Conservation (phyloP, 2,888 invertebrate species). For the Hyppa rectilinea region DNA sequence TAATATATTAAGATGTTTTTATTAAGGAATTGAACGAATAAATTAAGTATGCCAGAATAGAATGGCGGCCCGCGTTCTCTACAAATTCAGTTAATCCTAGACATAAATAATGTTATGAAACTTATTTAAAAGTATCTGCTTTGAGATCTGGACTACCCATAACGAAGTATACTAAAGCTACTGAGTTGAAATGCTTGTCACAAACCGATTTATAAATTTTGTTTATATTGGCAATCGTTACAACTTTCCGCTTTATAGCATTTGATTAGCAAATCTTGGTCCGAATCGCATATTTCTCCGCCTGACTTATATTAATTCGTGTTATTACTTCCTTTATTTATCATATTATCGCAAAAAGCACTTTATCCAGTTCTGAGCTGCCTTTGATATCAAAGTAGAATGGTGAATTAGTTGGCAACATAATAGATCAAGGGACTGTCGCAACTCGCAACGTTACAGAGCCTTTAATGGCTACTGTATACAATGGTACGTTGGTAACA, state of each 20-base stretch:
- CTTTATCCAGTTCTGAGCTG: constrained; percentile 28
- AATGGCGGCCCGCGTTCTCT: constrained; percentile 9
- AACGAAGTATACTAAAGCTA: constrained; percentile 11
- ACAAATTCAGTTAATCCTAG: constrained; percentile 25
- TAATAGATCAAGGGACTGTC: constrained; percentile 51
- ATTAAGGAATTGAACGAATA: constrained; percentile 30
- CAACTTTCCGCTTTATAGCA: constrained; percentile 12
- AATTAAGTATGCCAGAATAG: constrained; percentile 25
- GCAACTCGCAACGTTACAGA: constrained; percentile 31
- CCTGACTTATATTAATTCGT: constrained; percentile 22
- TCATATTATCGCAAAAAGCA: constrained; percentile 46
- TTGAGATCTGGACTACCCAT: not conserved
- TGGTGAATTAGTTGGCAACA: constrained; percentile 24
- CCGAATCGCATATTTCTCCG: constrained; percentile 25
- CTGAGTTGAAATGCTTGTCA: constrained; percentile 34
- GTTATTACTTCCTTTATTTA: constrained; percentile 41
- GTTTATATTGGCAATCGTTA: constrained; percentile 10
- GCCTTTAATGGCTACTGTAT: constrained; percentile 34
- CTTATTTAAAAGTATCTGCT: constrained; percentile 3
- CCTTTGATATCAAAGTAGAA: constrained; percentile 30
- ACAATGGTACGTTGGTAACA: constrained; percentile 43
- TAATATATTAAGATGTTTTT: constrained; percentile 21
- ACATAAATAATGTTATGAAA: constrained; percentile 30
- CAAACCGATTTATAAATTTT: constrained; percentile 25
- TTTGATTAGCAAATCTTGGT: constrained; percentile 48